phyloP scores from a whole-genome alignment of 2,113 vertebrate genomes.

The Callopanchax toddi region DNA sequence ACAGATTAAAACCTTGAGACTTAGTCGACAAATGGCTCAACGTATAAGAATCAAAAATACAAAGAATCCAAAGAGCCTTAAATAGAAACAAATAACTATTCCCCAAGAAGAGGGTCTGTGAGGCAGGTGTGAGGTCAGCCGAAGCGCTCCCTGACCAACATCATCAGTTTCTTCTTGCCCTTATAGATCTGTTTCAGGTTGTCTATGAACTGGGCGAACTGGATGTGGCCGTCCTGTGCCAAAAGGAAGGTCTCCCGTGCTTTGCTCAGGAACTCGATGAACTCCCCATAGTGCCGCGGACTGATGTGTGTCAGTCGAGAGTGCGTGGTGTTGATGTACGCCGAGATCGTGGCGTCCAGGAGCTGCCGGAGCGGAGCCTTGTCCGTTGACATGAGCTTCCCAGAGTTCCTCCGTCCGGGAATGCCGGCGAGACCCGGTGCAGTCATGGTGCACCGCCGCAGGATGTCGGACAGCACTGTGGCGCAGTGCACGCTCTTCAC shows the following conservation, averaged over 20 bases:
- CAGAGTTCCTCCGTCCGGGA: constrained; percentile 94
- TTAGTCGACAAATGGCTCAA: constrained; percentile 72
- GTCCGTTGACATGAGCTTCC: constrained; percentile 98
- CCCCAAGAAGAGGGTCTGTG: constrained; percentile 44
- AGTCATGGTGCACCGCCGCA: constrained; percentile 95
- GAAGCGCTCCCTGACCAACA: constrained; percentile 95
- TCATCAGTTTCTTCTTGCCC: constrained; percentile 99
- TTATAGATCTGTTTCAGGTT: constrained; percentile 99
- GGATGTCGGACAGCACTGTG: constrained; percentile 96
- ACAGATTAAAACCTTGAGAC: constrained; percentile 66
- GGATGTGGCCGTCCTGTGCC: constrained; percentile 95
- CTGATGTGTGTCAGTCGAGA: constrained; percentile 98
- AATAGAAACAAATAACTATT: constrained; percentile 65
- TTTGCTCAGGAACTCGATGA: constrained; percentile 98
- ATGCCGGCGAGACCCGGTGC: constrained; percentile 95
- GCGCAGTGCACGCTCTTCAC: constrained; percentile 98
- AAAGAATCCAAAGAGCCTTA: constrained; percentile 63
- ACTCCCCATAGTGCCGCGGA: constrained; percentile 97
- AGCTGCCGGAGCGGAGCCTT: constrained; percentile 96
- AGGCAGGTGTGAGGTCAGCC: constrained; percentile 82
- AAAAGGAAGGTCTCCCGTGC: constrained; percentile 95
- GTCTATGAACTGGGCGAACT: constrained; percentile 98
- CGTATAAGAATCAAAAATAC: constrained; percentile 47
- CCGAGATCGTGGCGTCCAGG: constrained; percentile 94
- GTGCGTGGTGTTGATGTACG: constrained; percentile 98